Evolutionary conservation across 2,113 vertebrate species (phyloP).

Genomic region (Phalacrocorax carbo): DNA sequence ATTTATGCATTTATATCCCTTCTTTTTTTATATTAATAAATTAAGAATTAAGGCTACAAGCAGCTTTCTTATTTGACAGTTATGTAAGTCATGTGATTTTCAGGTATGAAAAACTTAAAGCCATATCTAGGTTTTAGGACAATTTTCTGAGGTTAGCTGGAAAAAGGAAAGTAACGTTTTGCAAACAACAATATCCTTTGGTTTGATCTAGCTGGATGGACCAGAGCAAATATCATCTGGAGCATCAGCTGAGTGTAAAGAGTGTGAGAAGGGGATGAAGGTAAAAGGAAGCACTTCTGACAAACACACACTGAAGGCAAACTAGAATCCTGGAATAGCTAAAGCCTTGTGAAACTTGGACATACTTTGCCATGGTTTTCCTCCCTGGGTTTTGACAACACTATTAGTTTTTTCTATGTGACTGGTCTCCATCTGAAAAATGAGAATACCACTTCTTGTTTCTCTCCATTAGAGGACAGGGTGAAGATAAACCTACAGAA

Average conservation of each 20-base stretch:
- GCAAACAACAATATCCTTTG: neutral
- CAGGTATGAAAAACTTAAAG: neutral
- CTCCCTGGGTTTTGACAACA: neutral
- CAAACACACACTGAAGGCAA: neutral
- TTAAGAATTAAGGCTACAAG: neutral
- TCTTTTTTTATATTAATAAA: neutral
- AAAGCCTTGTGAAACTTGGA: neutral
- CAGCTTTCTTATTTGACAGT: neutral
- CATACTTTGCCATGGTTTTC: neutral
- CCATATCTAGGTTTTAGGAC: neutral
- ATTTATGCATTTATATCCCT: neutral
- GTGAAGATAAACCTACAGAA: neutral
- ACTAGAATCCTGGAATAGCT: neutral
- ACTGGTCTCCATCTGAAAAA: neutral
- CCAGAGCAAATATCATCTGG: neutral
- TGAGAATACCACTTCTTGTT: neutral
- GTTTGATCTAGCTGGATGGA: neutral
- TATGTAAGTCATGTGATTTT: neutral
- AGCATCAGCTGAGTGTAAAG: neutral
- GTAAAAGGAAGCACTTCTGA: neutral
- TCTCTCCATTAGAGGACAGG: neutral
- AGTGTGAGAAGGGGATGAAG: neutral
- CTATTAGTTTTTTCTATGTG: neutral
- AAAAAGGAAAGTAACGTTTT: neutral
- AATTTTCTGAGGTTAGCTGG: neutral